phyloP scores from a whole-genome alignment of 2,113 vertebrate species.

The Charina bottae region DNA sequence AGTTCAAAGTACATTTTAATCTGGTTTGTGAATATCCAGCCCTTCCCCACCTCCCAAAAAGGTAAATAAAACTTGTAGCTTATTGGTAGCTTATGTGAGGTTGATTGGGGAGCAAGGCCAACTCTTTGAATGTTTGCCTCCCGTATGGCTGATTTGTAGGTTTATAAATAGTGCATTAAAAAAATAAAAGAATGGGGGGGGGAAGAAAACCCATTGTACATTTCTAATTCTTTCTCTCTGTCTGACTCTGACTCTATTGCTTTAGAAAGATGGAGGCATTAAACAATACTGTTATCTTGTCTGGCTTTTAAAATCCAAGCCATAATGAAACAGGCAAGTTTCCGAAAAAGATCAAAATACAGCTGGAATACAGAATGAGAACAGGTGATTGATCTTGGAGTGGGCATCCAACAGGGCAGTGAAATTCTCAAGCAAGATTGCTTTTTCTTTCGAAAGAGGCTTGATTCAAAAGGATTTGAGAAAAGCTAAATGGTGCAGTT shows the following conservation, averaged over 20 bases:
- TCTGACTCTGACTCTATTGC: neutral
- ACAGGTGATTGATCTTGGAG: slow-evolving; percentile 80
- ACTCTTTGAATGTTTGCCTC: neutral
- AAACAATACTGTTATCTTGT: slow-evolving; percentile 52
- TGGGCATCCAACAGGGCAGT: slow-evolving; percentile 76
- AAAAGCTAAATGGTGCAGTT: slow-evolving; percentile 79
- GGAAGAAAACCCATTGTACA: neutral
- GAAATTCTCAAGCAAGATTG: slow-evolving; percentile 79
- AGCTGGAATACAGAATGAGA: slow-evolving; percentile 77
- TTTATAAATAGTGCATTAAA: neutral
- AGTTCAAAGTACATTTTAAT: neutral
- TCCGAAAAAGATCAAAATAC: slow-evolving; percentile 78
- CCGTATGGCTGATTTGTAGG: neutral
- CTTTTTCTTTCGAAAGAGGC: slow-evolving; percentile 75
- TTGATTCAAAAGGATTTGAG: slow-evolving; percentile 79
- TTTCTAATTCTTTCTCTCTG: neutral
- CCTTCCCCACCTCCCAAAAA: too few relatives aligned
- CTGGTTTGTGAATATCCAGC: neutral
- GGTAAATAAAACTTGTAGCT: neutral
- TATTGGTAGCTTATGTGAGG: neutral
- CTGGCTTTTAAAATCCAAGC: slow-evolving; percentile 74
- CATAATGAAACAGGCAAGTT: slow-evolving; percentile 77
- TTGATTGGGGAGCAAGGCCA: neutral
- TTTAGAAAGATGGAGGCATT: neutral
- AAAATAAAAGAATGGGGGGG: neutral